Base-by-base conservation (phyloP, 2,888 invertebrate species). In the Alloplasta piceator region DNA sequence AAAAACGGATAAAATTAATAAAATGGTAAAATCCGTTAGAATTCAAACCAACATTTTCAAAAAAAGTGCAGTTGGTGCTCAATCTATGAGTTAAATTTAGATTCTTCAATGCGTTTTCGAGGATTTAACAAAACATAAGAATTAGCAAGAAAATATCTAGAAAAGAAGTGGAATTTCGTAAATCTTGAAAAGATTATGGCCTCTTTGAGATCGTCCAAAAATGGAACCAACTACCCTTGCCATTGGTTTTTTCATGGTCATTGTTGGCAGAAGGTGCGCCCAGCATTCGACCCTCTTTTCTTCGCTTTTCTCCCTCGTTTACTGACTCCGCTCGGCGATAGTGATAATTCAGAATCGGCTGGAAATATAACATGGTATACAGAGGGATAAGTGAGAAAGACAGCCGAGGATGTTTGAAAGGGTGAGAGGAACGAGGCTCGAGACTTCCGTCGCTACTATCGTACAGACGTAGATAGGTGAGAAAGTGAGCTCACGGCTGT, bases 321-420 rank as follows among this genome's bases (percentile, higher is more conserved):
- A 82, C 78, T 58, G 82, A 80, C 61, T 55, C 58, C 56, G 56
- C 71, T 16, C 66, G 73, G 58, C 72, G 71, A 78, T 71, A 78
- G 76, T 73, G 67, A 76, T 68, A 77, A 52, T 75, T 77, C 72
- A 60, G 67, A 58, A 74, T 70, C 61, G 50, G 36, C 64, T 74
- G 14, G 66, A 38, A 50, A 63, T 67, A 63, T 67, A 50, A 58
- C 41, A 67, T 50, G 43, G 12, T 43, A 61, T 58, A 26, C 26
- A 60, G 26, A 71, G 26, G 64, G 36, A 36, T 60, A 75, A 9
- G 14, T 26, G 58, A 66, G 56, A 63, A 46, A 55, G 66, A 58
- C 50, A 73, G 9, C 36, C 56, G 9, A 68, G 48, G 43, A 46
- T 48, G 50, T 56, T 41, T 26, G 52, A 61, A 61, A 71, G 50